Conservation (phyloP, 2,113 vertebrate species). For the Microcebus murinus region DNA sequence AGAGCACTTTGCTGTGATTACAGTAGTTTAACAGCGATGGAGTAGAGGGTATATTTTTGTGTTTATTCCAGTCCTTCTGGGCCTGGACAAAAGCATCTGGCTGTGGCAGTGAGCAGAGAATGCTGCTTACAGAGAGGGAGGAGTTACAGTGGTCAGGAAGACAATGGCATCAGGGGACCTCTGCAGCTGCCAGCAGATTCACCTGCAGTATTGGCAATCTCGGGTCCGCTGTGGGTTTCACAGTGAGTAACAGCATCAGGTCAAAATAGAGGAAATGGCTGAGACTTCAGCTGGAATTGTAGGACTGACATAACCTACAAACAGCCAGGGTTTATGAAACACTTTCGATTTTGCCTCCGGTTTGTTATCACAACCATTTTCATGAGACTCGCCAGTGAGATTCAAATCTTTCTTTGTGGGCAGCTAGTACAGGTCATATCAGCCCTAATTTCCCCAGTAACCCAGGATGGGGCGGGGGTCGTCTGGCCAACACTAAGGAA, state of each 20-base stretch:
- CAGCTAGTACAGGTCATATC: not conserved
- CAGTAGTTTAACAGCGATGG: not conserved
- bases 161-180: conserved; percentile 36
- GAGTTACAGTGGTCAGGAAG: conserved; percentile 38
- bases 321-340: not conserved
- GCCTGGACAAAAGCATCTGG: conserved; percentile 58
- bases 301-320: conserved; percentile 21
- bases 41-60: not conserved
- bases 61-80: conserved; percentile 10
- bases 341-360: conserved; percentile 3
- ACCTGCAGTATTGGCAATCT: conserved; percentile 3
- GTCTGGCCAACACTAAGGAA: not conserved
- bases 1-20: not conserved
- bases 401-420: conserved; percentile 9
- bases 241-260: not conserved
- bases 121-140: not conserved
- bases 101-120: conserved; percentile 10
- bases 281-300: conserved; percentile 18
- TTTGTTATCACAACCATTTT: conserved; percentile 49
- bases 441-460: not conserved
- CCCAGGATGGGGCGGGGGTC: accelerated
- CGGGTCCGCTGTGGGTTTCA: not conserved
- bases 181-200: not conserved
- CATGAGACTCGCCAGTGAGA: not conserved
- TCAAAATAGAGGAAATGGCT: conserved; percentile 24